Conservation (phyloP, 2,888 invertebrate species). For the Oasisia sp. region DNA sequence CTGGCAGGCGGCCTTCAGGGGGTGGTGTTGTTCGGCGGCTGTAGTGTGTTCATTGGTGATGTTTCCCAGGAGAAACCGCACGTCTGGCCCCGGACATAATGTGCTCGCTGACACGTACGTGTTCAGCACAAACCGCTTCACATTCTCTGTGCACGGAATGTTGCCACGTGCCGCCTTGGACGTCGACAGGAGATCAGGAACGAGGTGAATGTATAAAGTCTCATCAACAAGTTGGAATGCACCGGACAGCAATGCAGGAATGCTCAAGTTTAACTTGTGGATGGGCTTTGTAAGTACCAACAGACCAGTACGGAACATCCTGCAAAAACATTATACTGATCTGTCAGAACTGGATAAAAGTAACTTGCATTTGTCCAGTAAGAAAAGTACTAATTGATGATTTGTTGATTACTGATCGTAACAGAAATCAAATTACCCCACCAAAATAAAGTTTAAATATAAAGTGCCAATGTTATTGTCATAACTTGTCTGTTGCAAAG, state of each 20-base stretch:
- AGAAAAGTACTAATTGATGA: no score
- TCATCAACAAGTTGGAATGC: slow-evolving; percentile 34
- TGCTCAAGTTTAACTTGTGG: neutral
- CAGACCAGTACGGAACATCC: slow-evolving; percentile 41
- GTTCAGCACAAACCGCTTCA: slow-evolving; percentile 32
- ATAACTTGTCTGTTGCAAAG: no score
- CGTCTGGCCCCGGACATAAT: slow-evolving; percentile 28
- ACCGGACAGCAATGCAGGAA: slow-evolving; percentile 29
- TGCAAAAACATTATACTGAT: slow-evolving; percentile 21
- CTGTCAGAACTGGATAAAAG: no score
- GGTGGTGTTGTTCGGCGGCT: neutral
- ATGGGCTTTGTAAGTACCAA: slow-evolving; percentile 40
- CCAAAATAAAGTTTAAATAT: no score
- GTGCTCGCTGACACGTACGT: slow-evolving; percentile 35
- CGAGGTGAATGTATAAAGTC: slow-evolving; percentile 41
- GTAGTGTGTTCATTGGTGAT: slow-evolving; percentile 21
- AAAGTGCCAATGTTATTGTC: no score
- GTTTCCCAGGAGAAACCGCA: slow-evolving; percentile 39
- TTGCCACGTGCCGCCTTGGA: neutral
- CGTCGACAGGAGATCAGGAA: slow-evolving; percentile 19
- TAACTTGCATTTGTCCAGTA: no score
- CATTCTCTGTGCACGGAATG: slow-evolving; percentile 25
- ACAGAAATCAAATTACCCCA: no score
- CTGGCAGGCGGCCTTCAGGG: slow-evolving; percentile 30
- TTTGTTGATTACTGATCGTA: no score